Evolutionary conservation across 2,888 invertebrate genomes (phyloP).

Genomic region (Thereva nobilitata): DNA sequence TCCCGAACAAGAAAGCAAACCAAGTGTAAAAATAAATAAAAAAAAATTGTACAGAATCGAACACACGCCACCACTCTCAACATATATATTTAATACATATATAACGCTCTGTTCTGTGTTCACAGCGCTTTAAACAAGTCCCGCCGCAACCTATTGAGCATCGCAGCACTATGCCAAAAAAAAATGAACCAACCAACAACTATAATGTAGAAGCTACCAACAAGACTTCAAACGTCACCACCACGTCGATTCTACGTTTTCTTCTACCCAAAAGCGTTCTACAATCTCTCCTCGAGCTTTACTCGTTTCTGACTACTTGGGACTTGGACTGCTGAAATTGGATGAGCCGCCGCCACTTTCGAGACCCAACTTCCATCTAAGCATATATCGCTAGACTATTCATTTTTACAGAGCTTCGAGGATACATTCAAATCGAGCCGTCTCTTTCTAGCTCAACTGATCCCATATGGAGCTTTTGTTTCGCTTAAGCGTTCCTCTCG

Average conservation of each 20-base stretch:
- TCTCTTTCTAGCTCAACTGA: too few relatives aligned
- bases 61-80: slow-evolving; percentile 34
- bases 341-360: slow-evolving; percentile 1
- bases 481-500: too few relatives aligned
- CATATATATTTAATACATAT: slow-evolving; percentile 4
- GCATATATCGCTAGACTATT: too few relatives aligned
- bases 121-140: slow-evolving; percentile 6
- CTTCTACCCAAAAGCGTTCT: slow-evolving; percentile 28
- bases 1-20: slow-evolving; percentile 27
- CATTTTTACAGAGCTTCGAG: too few relatives aligned
- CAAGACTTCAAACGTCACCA: slow-evolving; percentile 10
- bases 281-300: slow-evolving; percentile 31
- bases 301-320: slow-evolving; percentile 33
- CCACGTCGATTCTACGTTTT: slow-evolving; percentile 24
- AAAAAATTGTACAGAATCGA: slow-evolving; percentile 9
- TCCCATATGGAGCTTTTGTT: too few relatives aligned
- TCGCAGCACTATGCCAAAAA: slow-evolving; percentile 13
- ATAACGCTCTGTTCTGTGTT: slow-evolving; percentile 4
- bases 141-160: slow-evolving; percentile 18
- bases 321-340: slow-evolving; percentile 23
- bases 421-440: too few relatives aligned
- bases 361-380: too few relatives aligned
- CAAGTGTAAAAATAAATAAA: slow-evolving; percentile 16
- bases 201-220: slow-evolving; percentile 22
- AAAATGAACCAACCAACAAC: not conserved